Evolutionary conservation across 2,797 vertebrate genomes (phyloP).

Genomic region (Zenarchopterus dispar): DNA sequence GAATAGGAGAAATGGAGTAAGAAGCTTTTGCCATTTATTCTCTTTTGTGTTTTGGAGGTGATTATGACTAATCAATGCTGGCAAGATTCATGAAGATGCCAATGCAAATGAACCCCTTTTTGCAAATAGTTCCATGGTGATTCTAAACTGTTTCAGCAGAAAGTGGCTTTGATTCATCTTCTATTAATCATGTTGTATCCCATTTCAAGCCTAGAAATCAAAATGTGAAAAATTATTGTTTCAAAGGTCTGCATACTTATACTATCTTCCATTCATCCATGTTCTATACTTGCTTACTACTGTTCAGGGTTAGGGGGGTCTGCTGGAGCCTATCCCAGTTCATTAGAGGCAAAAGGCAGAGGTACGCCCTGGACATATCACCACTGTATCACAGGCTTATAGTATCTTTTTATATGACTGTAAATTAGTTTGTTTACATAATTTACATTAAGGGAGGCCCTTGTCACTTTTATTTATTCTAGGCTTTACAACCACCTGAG

Average conservation of each 20-base stretch:
- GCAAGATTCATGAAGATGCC: slow-evolving; percentile 54
- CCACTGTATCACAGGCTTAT: too few relatives aligned
- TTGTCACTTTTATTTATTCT: slow-evolving; percentile 9
- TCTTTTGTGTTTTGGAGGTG: slow-evolving; percentile 70
- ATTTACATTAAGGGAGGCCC: too few relatives aligned
- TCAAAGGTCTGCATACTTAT: neutral
- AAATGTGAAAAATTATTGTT: neutral
- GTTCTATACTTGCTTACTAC: too few relatives aligned
- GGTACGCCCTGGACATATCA: too few relatives aligned
- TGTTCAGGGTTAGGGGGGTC: too few relatives aligned
- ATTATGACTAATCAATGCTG: slow-evolving; percentile 73
- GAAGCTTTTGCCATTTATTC: slow-evolving; percentile 66
- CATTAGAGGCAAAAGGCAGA: too few relatives aligned
- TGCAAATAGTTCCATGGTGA: slow-evolving; percentile 35
- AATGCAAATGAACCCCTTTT: slow-evolving; percentile 46
- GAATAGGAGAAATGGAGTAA: slow-evolving; percentile 57
- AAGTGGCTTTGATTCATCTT: slow-evolving; percentile 22
- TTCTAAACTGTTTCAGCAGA: slow-evolving; percentile 16
- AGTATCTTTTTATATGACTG: too few relatives aligned
- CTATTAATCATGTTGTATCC: slow-evolving; percentile 11
- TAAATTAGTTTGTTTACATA: too few relatives aligned
- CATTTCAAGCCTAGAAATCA: neutral
- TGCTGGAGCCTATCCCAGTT: too few relatives aligned
- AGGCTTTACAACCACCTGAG: slow-evolving; percentile 35
- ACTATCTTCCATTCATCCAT: too few relatives aligned